A percentile compares a stretch with the other conserved stretches of the same genome.
These are phyloP conservation scores for Aegotheles bennettii DNA, from an alignment of 2,113 vertebrate species.

Conservation along the genomic window DNA sequence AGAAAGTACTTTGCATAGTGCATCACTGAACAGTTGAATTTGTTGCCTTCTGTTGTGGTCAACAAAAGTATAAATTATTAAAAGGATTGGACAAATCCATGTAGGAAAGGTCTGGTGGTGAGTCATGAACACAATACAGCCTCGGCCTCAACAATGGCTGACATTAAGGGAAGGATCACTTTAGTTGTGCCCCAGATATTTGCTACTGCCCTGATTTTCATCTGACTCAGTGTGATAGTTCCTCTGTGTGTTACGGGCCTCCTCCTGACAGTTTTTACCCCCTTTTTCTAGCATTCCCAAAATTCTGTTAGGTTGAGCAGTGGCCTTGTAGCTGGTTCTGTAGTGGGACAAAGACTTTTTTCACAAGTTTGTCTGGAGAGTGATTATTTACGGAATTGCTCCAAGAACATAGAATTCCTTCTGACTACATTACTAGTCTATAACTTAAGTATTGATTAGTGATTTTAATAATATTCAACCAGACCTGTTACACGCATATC, in stretches of 20 bases:
- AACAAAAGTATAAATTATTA: neutral
- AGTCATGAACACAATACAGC: neutral
- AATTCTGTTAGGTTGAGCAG: neutral
- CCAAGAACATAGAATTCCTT: neutral
- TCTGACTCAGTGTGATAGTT: neutral
- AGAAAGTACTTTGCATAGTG: neutral
- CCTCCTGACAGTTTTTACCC: fast-evolving
- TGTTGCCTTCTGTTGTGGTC: fast-evolving
- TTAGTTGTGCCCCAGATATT: neutral
- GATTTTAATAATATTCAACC: neutral
- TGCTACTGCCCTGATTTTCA: neutral
- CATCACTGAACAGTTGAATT: neutral
- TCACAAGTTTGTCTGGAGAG: neutral
- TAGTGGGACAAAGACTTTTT: neutral
- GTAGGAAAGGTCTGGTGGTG: neutral
- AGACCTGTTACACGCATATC: neutral
- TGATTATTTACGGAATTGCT: neutral
- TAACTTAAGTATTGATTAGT: neutral
- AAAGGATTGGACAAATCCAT: neutral
- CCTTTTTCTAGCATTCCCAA: neutral
- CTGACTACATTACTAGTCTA: neutral
- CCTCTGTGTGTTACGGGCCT: fast-evolving
- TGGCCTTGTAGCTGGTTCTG: neutral
- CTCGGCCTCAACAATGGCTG: neutral
- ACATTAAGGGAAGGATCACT: neutral